Percentiles rank a stretch among this genome's conserved stretches.
phyloP scores from a whole-genome alignment of 2,888 invertebrate genomes.

The Argynnis bischoffii region DNA sequence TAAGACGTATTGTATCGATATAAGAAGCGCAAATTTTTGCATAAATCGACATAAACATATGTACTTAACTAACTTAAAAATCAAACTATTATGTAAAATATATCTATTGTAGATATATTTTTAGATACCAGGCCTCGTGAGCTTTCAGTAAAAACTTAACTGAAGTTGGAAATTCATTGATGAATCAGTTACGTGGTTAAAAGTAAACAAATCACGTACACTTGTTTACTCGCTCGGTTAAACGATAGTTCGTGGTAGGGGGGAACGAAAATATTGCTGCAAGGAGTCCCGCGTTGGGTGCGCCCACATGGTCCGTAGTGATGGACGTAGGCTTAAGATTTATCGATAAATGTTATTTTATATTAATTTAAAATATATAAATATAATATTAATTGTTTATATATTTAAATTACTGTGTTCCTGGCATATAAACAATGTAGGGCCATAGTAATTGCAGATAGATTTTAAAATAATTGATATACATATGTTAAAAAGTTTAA shows the following conservation, averaged over 20 bases:
- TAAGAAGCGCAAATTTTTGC: too few species aligned
- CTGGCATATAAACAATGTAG: too few species aligned
- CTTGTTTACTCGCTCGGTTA: slow-evolving; percentile 32
- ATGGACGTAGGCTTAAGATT: slow-evolving; percentile 35
- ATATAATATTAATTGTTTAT: background rate
- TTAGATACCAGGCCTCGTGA: background rate
- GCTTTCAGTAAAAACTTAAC: background rate
- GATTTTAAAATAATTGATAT: too few species aligned
- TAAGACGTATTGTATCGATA: too few species aligned
- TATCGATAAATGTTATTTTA: slow-evolving; percentile 36
- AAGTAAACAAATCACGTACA: slow-evolving; percentile 26
- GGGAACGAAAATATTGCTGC: slow-evolving; percentile 79
- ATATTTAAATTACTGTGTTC: background rate
- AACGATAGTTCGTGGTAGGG: slow-evolving; percentile 54
- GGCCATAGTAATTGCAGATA: too few species aligned
- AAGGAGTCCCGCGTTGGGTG: slow-evolving; percentile 70
- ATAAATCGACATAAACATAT: too few species aligned
- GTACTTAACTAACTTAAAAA: too few species aligned
- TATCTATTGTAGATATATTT: too few species aligned
- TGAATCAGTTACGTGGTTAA: slow-evolving; percentile 26
- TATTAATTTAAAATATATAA: background rate
- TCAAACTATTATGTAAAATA: too few species aligned
- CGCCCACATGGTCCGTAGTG: slow-evolving; percentile 78
- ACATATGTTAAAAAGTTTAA: too few species aligned
- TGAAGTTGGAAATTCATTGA: slow-evolving; percentile 19